Base-by-base conservation (phyloP, 1,140 invertebrate species). In the Archegozetes longisetosus region DNA sequence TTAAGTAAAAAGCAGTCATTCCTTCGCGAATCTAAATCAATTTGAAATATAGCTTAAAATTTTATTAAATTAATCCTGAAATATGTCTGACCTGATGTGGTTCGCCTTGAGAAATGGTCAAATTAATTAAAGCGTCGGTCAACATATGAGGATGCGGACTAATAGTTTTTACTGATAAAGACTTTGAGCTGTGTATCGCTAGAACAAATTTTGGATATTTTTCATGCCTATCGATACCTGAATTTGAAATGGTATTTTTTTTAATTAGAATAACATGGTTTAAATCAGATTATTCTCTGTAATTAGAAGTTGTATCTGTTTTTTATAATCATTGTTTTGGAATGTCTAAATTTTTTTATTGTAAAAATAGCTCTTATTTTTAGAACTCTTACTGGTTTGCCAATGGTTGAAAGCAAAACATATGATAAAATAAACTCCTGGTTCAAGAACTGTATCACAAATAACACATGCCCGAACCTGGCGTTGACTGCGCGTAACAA, bases 371-470 rank as follows among this genome's bases (percentile, higher is more conserved):
- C 24, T 12, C 4, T 20, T 51, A 22, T 9, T 12, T 51, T 20
- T 4, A 22, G 4, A 4, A 12, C 20, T 12, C 24, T 40, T 40
- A 40, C 17, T 20, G 2, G 85, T 88, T 68, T 92, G 86, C 91
- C 91, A 97, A 70, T 95, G 90, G 74, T 95, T 95, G 70, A 97
- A 96, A 2, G 91, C 89, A 51, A 94, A 72, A 62, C 88, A 88
- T 9, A 93, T 85, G 0, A 95, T 80, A 52, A 93, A 79, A 71
- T 97, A 96, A 63, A 88, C 80, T 68, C 91, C 90, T 20, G 86
- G 83, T 70, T 95, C 91, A 26, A 97, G 74, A 86, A 97, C 92
- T 70, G 89, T 88, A 73, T 90, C 86, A 68, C 89, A 93, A 47
- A 89, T 89, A 13, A 95, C 89, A 74, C 94, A 95, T 49, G 89